Evolutionary conservation across 2,888 invertebrate species (phyloP), one percentile per base, ranked within the genome.

Genomic region (Drosophila mercatorum): DNA sequence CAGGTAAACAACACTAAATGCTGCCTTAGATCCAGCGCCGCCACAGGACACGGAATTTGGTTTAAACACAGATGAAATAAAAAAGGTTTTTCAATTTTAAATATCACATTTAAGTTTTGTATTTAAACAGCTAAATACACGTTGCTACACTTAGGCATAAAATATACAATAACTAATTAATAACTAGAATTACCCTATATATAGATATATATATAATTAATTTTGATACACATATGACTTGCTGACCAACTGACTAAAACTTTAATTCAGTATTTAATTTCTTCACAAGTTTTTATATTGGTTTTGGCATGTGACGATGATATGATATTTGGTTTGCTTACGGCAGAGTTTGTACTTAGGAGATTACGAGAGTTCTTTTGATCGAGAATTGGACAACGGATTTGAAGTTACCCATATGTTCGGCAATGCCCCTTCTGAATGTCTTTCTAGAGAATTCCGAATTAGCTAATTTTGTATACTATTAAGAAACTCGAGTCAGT

Each of bases 1-100:
- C 83, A 84, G 87, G 83, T 88, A 85, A 85, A 72, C 72, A 70
- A 72, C 58, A 68, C 66, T 46, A 55, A 58, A 56, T 59, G 73
- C 71, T 47, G 51, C 34, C 68, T 72, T 62, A 72, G 72, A 80
- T 83, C 78, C 75, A 70, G 41, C 2, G 28, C 36, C 5, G 28
- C 12, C 12, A 38, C 22, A 64, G 59, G 49, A 66, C 43, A 75
- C n/a, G 59, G 46, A 77, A 76, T 80, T 75, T 78, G 74, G 87
- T 81, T 85, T 81, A 73, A 89, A 73, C 78, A 3, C 14, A 14
- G 36, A 34, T 17, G 7, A 17, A 55, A 12, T 17, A 49, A 11
- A 68, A 56, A 55, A 38, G 43, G 26, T 46, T 79, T 75, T 71
- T 10, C 17, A 31, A 44, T 55, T 60, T 71, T 71, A 65, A 79